Evolutionary conservation across 2,888 invertebrate species (phyloP).

Genomic region (Andrena minutula): DNA sequence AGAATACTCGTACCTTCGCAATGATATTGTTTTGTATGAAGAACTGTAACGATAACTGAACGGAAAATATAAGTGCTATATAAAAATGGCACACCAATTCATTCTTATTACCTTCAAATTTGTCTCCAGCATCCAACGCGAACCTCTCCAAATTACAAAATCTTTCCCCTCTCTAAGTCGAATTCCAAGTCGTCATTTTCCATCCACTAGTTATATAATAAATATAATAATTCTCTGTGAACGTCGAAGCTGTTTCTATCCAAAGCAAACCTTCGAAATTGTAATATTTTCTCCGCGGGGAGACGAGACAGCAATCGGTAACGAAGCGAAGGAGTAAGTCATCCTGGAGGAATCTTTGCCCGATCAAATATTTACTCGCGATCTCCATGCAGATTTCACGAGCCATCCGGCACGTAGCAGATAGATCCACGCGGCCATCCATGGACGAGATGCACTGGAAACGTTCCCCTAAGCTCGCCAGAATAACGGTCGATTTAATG

Average conservation of each 20-base stretch:
- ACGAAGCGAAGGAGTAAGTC: neutral
- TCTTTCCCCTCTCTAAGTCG: too few relatives aligned
- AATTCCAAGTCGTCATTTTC: too few relatives aligned
- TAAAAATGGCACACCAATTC: too few relatives aligned
- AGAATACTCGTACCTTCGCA: too few relatives aligned
- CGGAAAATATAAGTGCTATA: too few relatives aligned
- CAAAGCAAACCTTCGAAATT: neutral
- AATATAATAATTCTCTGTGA: neutral
- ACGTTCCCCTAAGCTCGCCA: neutral
- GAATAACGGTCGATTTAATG: neutral
- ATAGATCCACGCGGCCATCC: constrained; percentile 15
- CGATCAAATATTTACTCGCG: constrained; percentile 64
- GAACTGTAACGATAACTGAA: too few relatives aligned
- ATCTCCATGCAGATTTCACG: constrained; percentile 56
- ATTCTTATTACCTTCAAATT: too few relatives aligned
- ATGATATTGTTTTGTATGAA: too few relatives aligned
- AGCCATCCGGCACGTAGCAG: constrained; percentile 30
- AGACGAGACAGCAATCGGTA: neutral
- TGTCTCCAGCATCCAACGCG: too few relatives aligned
- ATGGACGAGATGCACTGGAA: neutral
- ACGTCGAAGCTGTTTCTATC: neutral
- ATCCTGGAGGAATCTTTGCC: constrained; percentile 3
- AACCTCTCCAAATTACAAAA: too few relatives aligned
- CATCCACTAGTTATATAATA: too few relatives aligned
- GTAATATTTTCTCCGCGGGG: neutral